Evolutionary conservation across 2,797 vertebrate species (phyloP), one percentile per base, ranked within the genome.

Genomic region (Synanceia verrucosa): DNA sequence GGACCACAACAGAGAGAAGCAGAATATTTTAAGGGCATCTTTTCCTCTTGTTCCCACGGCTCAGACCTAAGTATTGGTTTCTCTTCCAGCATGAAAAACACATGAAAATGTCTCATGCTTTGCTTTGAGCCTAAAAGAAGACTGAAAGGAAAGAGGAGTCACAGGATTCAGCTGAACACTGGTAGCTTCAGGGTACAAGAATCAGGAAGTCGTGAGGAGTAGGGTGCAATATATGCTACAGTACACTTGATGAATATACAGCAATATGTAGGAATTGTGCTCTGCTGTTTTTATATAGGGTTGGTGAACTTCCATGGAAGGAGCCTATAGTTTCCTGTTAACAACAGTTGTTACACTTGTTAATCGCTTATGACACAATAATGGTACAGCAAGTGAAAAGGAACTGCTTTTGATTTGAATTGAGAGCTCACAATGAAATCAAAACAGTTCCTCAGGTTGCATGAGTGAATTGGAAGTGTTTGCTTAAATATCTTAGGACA

Each of bases 81-180:
- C 59, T 62, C 55, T 31, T 52, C 23, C 21, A 59, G 51, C 37
- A 65, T 44, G 11, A 77, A 65, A 74, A 71, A 66, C 4, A 75
- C 59, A 72, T 24, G 52, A 61, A 78, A 59, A 78, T 43, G 12
- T 72, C 36, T 82, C 53, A 66, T 44, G 65, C 61, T 67, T 66
- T 50, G 41, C 69, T 73, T 26, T 51, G 4, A 60, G 63, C 44
- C 63, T 5, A 23, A 56, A 57, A 67, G 16, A 61, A 53, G 26
- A 39, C 33, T 23, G 36, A 36, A 31, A 72, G 65, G 26, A 36
- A 36, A 52, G 62, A 59, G 19, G 43, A 77, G 76, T 84, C 79
- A 69, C 59, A 70, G 51, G 72, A 85, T 82, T 74, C 50, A 83
- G 36, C 55, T 46, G 44, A 69, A 65, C 65, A 68, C 21, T 9